Conservation (phyloP, 2,797 vertebrate genomes). For the Semaprochilodus insignis region DNA sequence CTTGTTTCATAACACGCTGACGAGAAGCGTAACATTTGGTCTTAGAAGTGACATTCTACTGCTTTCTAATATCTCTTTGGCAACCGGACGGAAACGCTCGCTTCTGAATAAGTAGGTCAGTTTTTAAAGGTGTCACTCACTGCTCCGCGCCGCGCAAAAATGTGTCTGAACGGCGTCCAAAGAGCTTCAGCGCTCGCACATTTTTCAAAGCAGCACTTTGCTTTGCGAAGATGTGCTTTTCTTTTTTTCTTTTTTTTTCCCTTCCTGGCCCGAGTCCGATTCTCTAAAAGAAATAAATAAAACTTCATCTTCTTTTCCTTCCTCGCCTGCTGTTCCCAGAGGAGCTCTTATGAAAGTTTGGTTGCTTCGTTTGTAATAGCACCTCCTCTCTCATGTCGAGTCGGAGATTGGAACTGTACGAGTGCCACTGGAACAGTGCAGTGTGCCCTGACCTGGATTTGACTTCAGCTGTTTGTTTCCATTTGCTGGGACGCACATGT, state of each 20-base stretch:
- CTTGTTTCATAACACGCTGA: slow-evolving; percentile 31
- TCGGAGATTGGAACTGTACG: not conserved
- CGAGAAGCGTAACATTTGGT: slow-evolving; percentile 45
- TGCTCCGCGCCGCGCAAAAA: not conserved
- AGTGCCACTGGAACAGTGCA: not conserved
- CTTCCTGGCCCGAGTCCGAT: not conserved
- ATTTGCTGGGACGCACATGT: not conserved
- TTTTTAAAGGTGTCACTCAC: slow-evolving; percentile 34
- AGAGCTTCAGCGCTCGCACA: slow-evolving; percentile 8
- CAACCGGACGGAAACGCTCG: slow-evolving; percentile 4
- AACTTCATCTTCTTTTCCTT: slow-evolving; percentile 16
- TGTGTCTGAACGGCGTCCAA: slow-evolving; percentile 18
- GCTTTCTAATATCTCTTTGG: slow-evolving; percentile 21
- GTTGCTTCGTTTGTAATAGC: slow-evolving; percentile 10
- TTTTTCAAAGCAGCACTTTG: slow-evolving; percentile 16
- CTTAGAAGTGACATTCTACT: slow-evolving; percentile 27
- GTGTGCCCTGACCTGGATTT: slow-evolving; percentile 4
- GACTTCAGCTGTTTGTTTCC: not conserved
- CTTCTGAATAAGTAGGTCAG: slow-evolving; percentile 45
- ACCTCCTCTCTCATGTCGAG: slow-evolving; percentile 16
- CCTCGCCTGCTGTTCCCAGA: slow-evolving; percentile 3
- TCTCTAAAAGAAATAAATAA: slow-evolving; percentile 22
- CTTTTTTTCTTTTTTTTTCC: not conserved
- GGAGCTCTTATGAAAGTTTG: slow-evolving; percentile 23
- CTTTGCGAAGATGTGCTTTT: not conserved